A percentile compares a stretch with the other conserved stretches of the same genome.
phyloP scores from a whole-genome alignment of 1,140 invertebrate species.

The Centruroides vittatus region DNA sequence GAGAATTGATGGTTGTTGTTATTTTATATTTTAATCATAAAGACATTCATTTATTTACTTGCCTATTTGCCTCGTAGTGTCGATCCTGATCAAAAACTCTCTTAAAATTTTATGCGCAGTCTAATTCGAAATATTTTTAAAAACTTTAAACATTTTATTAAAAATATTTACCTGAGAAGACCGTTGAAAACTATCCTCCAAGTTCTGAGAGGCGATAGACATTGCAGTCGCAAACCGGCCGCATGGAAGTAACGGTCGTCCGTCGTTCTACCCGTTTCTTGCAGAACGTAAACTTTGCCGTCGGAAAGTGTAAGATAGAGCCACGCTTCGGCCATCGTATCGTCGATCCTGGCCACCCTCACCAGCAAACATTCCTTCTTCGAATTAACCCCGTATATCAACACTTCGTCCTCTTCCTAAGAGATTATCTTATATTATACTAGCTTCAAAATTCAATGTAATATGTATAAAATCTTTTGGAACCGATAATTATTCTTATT shows the following conservation, averaged over 20 bases:
- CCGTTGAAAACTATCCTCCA: neutral
- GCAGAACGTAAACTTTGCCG: neutral
- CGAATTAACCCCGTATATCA: conserved; percentile 8
- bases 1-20: too few relatives aligned
- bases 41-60: too few relatives aligned
- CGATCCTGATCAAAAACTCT: too few relatives aligned
- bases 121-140: too few relatives aligned
- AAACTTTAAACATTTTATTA: too few relatives aligned
- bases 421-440: too few relatives aligned
- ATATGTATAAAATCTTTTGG: too few relatives aligned
- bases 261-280: neutral
- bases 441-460: too few relatives aligned
- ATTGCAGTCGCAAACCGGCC: neutral
- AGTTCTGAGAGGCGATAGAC: neutral
- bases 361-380: conserved; percentile 4
- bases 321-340: conserved; percentile 1
- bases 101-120: too few relatives aligned
- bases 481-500: too few relatives aligned
- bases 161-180: neutral
- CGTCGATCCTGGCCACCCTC: neutral
- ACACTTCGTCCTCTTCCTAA: conserved; percentile 1
- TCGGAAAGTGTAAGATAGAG: conserved; percentile 2
- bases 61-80: too few relatives aligned
- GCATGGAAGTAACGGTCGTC: neutral
- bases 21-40: too few relatives aligned